A percentile compares a stretch with the other conserved stretches of the same genome.
phyloP scores from a whole-genome alignment of 2,113 vertebrate genomes.

The Malurus alboscapulatus region DNA sequence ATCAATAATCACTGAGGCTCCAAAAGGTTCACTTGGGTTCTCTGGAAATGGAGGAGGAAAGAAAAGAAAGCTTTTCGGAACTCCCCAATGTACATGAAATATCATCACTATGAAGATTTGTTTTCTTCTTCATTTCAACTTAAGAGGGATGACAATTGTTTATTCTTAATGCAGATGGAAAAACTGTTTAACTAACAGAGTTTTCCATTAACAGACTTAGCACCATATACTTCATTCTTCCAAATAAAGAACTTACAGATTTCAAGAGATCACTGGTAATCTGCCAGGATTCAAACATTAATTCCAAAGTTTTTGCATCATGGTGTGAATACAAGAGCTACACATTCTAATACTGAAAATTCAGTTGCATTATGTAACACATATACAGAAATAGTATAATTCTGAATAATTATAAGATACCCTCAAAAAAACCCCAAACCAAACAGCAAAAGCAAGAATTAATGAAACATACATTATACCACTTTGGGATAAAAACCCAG shows the following conservation, averaged over 20 bases:
- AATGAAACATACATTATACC: background rate
- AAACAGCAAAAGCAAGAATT: background rate
- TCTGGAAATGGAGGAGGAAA: conserved; percentile 74
- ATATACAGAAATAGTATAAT: fast-evolving
- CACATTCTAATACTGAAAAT: background rate
- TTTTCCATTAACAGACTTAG: background rate
- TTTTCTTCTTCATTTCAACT: background rate
- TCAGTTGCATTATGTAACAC: background rate
- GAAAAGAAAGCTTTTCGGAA: background rate
- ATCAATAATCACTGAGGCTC: conserved; percentile 97
- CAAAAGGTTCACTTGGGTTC: conserved; percentile 99
- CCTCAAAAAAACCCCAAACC: fast-evolving
- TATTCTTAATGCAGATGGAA: background rate
- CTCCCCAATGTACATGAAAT: background rate
- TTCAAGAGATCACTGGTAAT: background rate
- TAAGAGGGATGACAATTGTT: background rate
- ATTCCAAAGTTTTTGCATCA: background rate
- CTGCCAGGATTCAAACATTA: background rate
- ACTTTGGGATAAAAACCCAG: background rate
- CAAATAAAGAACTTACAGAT: background rate
- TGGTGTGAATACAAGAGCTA: background rate
- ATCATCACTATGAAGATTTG: background rate
- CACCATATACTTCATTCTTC: background rate
- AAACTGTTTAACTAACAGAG: background rate
- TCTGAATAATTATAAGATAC: background rate